Evolutionary conservation across 2,888 invertebrate genomes (phyloP), one percentile per base, ranked within the genome.

Genomic region (Galerucella nymphaeae): DNA sequence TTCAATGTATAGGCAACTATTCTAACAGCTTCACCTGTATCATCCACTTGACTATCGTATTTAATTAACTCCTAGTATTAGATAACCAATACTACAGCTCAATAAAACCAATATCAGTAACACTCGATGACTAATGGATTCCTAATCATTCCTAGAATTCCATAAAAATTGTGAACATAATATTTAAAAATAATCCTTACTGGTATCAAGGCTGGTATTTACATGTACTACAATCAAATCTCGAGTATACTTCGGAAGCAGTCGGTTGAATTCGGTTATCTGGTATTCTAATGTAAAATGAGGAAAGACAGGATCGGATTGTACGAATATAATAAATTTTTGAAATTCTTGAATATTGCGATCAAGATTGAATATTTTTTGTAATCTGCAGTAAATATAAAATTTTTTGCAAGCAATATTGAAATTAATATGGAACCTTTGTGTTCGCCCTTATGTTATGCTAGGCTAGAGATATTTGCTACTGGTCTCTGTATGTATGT

Each of bases 221-320:
- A 57, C 11, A 13, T 8, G 2, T 42, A 45, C 14, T 13, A n/a
- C 30, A 30, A 30, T 23, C n/a, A 58, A 58, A 58, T 64, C 42
- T 45, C 14, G 45, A 48, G n/a, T 16, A 1, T 1, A 45, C 50
- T 50, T 66, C 50, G 53, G 14, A 30, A 68, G 38, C 41, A 74
- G 53, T 66, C 66, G 66, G 66, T 13, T 14, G 13, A 9, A 13
- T 8, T 66, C 66, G 66, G 18, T 16, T 41, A 38, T 53, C 2
- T 23, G 42, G 61, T 18, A 62, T 62, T 62, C 58, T 53, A 53
- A 53, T 53, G 53, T 53, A 53, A 53, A 58, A 30, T 58, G 14
- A 58, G 30, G 13, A 58, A 14, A 11, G 4, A 30, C 58, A 58
- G 58, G 30, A 8, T 30, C 30, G 58, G 30, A 58, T 10, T 9